Evolutionary conservation across 2,113 vertebrate species (phyloP).

Genomic region (Sminthopsis crassicaudata): DNA sequence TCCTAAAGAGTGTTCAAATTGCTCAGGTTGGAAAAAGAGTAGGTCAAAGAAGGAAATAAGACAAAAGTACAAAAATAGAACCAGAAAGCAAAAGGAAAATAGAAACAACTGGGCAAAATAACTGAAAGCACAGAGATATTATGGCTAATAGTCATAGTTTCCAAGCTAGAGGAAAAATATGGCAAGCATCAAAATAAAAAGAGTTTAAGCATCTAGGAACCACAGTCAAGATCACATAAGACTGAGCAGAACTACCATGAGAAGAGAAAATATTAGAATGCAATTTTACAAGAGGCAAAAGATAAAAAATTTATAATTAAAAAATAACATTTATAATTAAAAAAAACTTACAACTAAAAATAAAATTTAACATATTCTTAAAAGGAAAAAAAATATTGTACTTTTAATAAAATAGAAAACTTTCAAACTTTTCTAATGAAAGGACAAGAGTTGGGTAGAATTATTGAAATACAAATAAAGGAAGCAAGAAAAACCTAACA

Average conservation of each 20-base stretch:
- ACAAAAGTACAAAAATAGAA: not conserved
- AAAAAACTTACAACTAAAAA: not conserved
- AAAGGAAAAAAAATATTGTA: not conserved
- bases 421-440: not conserved
- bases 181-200: not conserved
- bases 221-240: not conserved
- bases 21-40: not conserved
- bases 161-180: not conserved
- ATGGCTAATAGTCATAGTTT: not conserved
- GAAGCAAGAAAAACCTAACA: not conserved
- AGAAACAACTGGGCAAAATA: not conserved
- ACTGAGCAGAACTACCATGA: not conserved
- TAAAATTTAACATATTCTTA: not conserved
- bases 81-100: not conserved
- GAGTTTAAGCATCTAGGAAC: not conserved
- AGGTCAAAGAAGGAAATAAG: not conserved
- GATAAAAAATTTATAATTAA: not conserved
- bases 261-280: not conserved
- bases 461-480: not conserved
- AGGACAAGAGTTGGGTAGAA: not conserved
- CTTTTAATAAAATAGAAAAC: not conserved
- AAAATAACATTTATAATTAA: not conserved
- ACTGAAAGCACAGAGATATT: not conserved
- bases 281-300: not conserved
- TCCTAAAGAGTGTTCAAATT: not conserved